Conservation (phyloP, 2,113 vertebrate species). For the Erpornis zantholeuca region DNA sequence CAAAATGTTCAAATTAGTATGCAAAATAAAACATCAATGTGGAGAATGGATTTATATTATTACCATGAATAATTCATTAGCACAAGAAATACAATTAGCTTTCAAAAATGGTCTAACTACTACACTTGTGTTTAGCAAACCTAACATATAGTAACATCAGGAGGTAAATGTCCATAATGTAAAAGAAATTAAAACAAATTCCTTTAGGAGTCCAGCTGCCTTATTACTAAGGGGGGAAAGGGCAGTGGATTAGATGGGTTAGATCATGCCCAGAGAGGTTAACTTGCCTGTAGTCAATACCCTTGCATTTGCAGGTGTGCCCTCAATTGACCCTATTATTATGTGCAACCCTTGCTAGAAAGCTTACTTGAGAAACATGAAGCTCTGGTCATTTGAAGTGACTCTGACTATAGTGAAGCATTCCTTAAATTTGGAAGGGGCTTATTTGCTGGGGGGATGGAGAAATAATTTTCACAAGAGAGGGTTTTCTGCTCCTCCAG, state of each 20-base stretch:
- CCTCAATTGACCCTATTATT: constrained; percentile 54
- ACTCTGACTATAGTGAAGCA: not conserved
- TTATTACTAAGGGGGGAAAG: constrained; percentile 20
- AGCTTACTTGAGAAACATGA: not conserved
- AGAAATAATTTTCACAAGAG: not conserved
- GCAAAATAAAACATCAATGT: constrained; percentile 66
- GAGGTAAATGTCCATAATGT: constrained; percentile 39
- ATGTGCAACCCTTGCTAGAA: constrained; percentile 7
- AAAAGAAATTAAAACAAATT: constrained; percentile 51
- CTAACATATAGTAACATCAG: constrained; percentile 23
- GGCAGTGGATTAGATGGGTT: not conserved
- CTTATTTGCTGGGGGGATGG: not conserved
- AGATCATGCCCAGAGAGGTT: constrained; percentile 23
- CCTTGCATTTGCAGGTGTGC: constrained; percentile 61
- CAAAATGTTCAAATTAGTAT: constrained; percentile 65
- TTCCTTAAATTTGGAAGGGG: not conserved
- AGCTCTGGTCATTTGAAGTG: not conserved
- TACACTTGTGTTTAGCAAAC: constrained; percentile 44
- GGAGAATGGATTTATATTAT: constrained; percentile 67
- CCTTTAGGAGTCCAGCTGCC: not conserved
- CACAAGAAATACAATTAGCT: constrained; percentile 68
- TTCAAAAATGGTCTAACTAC: constrained; percentile 49
- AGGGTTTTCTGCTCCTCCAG: constrained; percentile 33
- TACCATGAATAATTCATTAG: constrained; percentile 74
- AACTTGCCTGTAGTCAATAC: constrained; percentile 53